Conservation (phyloP, 2,113 vertebrate genomes). For the Nestor notabilis region DNA sequence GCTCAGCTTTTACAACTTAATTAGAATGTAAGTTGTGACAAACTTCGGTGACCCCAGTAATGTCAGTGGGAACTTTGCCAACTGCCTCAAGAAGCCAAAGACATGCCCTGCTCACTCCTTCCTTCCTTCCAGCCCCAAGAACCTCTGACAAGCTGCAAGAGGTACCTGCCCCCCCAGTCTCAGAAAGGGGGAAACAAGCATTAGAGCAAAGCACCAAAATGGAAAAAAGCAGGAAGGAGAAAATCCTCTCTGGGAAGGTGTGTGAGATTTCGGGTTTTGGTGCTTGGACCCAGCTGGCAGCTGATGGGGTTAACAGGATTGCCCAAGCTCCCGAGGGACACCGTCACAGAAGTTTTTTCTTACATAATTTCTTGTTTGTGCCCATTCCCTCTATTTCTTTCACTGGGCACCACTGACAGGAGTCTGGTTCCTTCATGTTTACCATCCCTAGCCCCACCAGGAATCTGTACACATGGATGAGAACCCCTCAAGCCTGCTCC, state of each 20-base stretch:
- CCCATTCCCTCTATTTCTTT: not conserved
- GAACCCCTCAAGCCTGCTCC: not conserved
- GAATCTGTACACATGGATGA: not conserved
- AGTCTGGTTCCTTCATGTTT: not conserved
- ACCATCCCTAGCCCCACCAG: not conserved
- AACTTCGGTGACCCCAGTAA: not conserved
- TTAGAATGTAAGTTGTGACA: not conserved
- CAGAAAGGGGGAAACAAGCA: not conserved
- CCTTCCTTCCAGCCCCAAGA: not conserved
- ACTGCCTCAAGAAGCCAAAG: not conserved
- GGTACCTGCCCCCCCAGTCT: not conserved
- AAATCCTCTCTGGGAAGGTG: not conserved
- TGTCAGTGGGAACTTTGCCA: not conserved
- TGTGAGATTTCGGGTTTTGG: not conserved
- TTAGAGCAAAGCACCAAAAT: not conserved
- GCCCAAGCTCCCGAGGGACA: not conserved
- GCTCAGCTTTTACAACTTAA: not conserved
- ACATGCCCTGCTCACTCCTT: not conserved
- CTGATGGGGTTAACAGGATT: too few species aligned
- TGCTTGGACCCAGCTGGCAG: not conserved
- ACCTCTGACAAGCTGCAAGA: not conserved
- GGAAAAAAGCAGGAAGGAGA: not conserved
- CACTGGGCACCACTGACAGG: not conserved
- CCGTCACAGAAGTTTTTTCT: not conserved
- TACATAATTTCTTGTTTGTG: not conserved